Conservation (phyloP, 2,888 invertebrate species). For the Poecilobothrus nobilitatus region DNA sequence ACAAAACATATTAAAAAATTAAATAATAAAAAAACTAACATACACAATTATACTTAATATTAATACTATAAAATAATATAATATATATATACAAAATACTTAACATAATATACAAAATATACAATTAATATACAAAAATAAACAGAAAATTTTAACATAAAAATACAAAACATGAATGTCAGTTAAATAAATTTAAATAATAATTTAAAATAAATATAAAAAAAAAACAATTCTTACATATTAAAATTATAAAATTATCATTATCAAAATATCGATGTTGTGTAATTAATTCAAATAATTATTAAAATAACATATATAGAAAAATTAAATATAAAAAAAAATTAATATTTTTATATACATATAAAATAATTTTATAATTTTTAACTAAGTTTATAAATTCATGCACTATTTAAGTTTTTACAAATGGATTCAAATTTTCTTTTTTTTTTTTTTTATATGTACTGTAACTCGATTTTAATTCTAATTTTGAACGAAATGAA, state of each 20-base stretch:
- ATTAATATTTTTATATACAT: not conserved
- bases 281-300: not conserved
- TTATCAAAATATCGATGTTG: not conserved
- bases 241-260: too few species aligned
- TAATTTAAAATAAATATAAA: not conserved
- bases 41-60: not conserved
- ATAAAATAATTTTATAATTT: too few species aligned
- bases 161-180: conserved; percentile 6
- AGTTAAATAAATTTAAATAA: not conserved
- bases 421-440: too few species aligned
- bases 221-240: not conserved
- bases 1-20: not conserved
- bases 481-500: too few species aligned
- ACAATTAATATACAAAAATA: not conserved
- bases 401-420: too few species aligned
- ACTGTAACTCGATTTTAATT: too few species aligned
- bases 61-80: too few species aligned
- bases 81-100: too few species aligned
- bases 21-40: not conserved
- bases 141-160: not conserved
- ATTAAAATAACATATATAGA: not conserved
- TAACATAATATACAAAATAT: not conserved
- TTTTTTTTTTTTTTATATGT: too few species aligned
- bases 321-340: not conserved
- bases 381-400: not conserved